A percentile compares a stretch with the other conserved stretches of the same genome.
phyloP scores from a whole-genome alignment of 1,140 invertebrate species.

The Conus ventricosus region DNA sequence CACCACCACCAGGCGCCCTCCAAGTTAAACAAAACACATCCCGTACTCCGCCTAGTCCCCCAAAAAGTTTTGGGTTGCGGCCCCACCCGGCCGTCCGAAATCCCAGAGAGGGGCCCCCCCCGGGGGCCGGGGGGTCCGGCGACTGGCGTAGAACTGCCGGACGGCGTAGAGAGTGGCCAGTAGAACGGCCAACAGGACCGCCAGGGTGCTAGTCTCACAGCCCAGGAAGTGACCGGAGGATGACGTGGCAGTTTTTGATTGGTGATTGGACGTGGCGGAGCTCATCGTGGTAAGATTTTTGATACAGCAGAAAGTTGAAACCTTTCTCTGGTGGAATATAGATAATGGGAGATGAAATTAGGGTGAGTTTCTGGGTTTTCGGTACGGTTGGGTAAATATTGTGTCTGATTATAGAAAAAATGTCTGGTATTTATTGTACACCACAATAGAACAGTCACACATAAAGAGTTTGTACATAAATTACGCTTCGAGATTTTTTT shows the following conservation, averaged over 20 bases:
- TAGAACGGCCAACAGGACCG: background rate
- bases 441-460: no score
- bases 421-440: no score
- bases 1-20: constrained; percentile 43
- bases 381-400: no score
- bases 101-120: constrained; percentile 32
- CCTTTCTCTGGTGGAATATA: no score
- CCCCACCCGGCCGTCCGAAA: no score
- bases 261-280: background rate
- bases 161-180: background rate
- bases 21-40: constrained; percentile 48
- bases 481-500: no score
- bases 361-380: no score
- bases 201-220: background rate
- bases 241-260: background rate
- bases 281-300: background rate
- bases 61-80: no score
- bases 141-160: background rate
- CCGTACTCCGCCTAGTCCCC: constrained; percentile 34
- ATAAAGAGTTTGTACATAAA: no score
- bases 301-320: no score
- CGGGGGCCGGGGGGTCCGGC: constrained; percentile 41
- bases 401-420: no score
- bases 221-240: background rate
- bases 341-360: no score